A percentile compares a stretch with the other conserved stretches of the same genome.
phyloP scores from a whole-genome alignment of 2,797 vertebrate species.

The Rhynchotus rufescens region DNA sequence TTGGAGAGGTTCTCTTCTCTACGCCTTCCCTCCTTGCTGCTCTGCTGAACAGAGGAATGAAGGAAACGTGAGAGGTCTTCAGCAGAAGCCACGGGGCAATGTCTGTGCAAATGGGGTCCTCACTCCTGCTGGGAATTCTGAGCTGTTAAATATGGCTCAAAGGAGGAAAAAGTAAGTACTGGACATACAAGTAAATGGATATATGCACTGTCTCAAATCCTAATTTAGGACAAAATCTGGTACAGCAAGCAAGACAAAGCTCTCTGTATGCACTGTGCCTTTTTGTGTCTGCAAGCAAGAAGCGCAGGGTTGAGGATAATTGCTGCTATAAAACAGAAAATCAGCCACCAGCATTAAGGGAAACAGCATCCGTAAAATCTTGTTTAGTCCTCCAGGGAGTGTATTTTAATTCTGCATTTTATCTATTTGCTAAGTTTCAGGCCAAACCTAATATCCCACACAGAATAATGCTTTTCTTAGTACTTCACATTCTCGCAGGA shows the following conservation, averaged over 20 bases:
- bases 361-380: neutral
- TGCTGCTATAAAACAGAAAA: neutral
- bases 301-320: neutral
- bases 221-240: neutral
- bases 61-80: neutral
- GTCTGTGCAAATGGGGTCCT: neutral
- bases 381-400: neutral
- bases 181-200: neutral
- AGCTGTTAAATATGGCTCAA: too few relatives aligned
- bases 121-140: neutral
- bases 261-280: neutral
- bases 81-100: neutral
- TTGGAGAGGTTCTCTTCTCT: neutral
- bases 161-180: too few relatives aligned
- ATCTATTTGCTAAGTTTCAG: neutral
- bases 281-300: neutral
- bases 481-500: neutral
- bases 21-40: neutral
- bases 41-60: neutral
- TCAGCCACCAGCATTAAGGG: neutral
- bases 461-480: neutral
- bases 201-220: neutral
- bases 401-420: constrained; percentile 13
- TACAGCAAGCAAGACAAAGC: neutral
- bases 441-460: neutral